phyloP scores from a whole-genome alignment of 2,888 invertebrate genomes.

The Petrolisthes cinctipes region DNA sequence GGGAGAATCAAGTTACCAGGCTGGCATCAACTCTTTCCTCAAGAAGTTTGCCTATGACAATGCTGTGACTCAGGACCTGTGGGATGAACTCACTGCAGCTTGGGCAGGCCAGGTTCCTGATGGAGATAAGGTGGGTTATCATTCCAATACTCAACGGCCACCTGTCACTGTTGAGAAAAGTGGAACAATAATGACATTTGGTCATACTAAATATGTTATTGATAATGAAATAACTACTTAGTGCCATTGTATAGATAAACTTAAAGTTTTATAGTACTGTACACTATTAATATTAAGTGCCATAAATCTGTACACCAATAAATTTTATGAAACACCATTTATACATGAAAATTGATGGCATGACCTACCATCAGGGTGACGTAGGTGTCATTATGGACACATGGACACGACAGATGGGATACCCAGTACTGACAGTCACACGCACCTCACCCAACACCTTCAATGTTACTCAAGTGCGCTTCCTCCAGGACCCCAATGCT shows the following conservation, averaged over 20 bases:
- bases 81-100: conserved; percentile 71
- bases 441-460: conserved; percentile 69
- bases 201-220: too few relatives aligned
- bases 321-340: not conserved
- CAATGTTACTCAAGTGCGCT: conserved; percentile 81
- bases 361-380: conserved; percentile 30
- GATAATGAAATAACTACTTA: too few relatives aligned
- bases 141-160: not conserved
- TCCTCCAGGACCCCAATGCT: conserved; percentile 78
- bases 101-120: conserved; percentile 66
- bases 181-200: too few relatives aligned
- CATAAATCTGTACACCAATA: not conserved
- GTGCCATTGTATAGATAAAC: too few relatives aligned
- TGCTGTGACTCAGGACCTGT: conserved; percentile 77
- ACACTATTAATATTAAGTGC: not conserved
- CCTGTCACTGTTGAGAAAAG: too few relatives aligned
- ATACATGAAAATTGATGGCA: not conserved
- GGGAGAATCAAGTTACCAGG: conserved; percentile 79
- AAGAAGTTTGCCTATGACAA: conserved; percentile 79
- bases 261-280: not conserved
- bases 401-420: conserved; percentile 91
- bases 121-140: conserved; percentile 22
- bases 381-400: conserved; percentile 80
- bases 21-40: conserved; percentile 82
- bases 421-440: conserved; percentile 80